Base-by-base conservation (phyloP, 2,113 vertebrate genomes). In the Canis aureus region DNA sequence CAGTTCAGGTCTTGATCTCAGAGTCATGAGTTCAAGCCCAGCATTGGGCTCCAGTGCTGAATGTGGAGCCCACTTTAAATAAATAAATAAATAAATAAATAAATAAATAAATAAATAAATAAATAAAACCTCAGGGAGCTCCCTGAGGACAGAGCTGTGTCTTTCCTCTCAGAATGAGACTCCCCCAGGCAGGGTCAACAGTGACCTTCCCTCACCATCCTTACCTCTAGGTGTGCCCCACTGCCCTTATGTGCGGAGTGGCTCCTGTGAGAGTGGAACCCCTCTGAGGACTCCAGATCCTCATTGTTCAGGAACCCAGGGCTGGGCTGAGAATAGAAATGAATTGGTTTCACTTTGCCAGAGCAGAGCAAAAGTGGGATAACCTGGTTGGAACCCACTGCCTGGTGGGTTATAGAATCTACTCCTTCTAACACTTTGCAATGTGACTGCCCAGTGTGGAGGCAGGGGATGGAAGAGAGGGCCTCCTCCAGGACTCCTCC, bases 391-490 rank as follows among this genome's bases (percentile, higher is more conserved):
- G 67, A 60, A 32, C 53, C 15, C 38, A 3, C 59, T 57, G n/a
- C n/a, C n/a, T 49, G 49, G 66, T 59, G 53, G 74, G 29, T 19
- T 23, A 4, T 38, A 43, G 73, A 87, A 32, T 11, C 53, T 20
- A 27, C 43, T 51, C 64, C 57, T 59, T 57, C 22, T 38, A 7
- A 53, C 2, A 2, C 38, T 15, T 86, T 29, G n/a, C 60, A 22
- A 29, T 5, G 55, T 71, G 60, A 55, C 83, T 7, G 7, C 8
- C 76, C 0, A 5, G 38, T 0, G 1, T 38, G 53, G 79, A 16
- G 53, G 71, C 38, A 55, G 62, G 27, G 13, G 51, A 67, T 35
- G 60, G 78, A 67, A 38, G n/a, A 11, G 11, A n/a, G 6, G 20
- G 0, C 59, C 49, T 69, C 67, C 16, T 22, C 4, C n/a, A 25